Base-by-base conservation (phyloP, 2,888 invertebrate species). In the Cephus rjabovi region DNA sequence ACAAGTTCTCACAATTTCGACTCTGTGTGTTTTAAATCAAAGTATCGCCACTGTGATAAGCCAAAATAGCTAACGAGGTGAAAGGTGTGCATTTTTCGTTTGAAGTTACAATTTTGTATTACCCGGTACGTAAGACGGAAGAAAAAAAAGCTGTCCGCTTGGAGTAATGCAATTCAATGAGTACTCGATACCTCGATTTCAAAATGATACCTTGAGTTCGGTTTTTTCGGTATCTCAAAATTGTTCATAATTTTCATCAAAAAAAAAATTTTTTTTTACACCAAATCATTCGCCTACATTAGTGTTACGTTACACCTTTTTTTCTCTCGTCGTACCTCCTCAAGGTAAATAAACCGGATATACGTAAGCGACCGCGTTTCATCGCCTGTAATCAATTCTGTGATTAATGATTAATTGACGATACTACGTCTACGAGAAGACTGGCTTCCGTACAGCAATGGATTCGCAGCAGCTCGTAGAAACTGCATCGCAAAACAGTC, bases 381-480 rank as follows among this genome's bases (percentile, higher is more conserved):
- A 15, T 40, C 40, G 9, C 23, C 56, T 0, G 56, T 0, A 23
- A 56, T 56, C 23, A 23, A 23, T 56, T 56, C 56, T 23, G 56
- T 56, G 56, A 56, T 56, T 56, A 56, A 56, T 56, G 56, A 56
- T 56, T 56, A 56, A 56, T 56, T 56, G 56, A 56, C 56, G 56
- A 56, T 23, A 56, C 23, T 23, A 56, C 23, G 56, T 56, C 56
- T 56, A 23, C 56, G 56, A 23, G 56, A 23, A 56, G 23, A 75
- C 75, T 73, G 56, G 79, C 81, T 34, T 79, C 77, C 68, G 69
- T 77, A 37, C 77, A 79, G 84, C 83, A 56, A 90, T 90, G 90
- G 90, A 89, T 85, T 87, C 90, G 73, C 89, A 90, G 80, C 88
- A 88, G 69, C 81, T 89, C 37, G 87, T 87, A 12, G 90, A 89